phyloP scores from a whole-genome alignment of 2,113 vertebrate species.

The Odobenus rosmarus region DNA sequence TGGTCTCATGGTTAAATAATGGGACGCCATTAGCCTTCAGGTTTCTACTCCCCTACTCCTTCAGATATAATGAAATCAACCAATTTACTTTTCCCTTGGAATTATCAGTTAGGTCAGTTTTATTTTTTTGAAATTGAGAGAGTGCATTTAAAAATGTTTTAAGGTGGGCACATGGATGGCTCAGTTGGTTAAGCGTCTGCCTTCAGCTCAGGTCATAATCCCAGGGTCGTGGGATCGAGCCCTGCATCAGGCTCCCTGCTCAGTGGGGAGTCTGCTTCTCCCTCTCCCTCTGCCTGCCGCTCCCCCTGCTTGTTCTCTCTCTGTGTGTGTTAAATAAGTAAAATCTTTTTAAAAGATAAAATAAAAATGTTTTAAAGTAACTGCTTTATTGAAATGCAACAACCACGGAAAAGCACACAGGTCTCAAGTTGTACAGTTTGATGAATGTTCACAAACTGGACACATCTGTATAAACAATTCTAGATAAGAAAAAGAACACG shows the following conservation, averaged over 20 bases:
- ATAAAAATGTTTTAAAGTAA: not conserved
- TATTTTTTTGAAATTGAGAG: not conserved
- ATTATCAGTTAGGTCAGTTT: not conserved
- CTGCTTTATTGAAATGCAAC: not conserved
- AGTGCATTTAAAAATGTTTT: not conserved
- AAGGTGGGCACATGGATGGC: not conserved
- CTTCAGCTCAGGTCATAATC: not conserved
- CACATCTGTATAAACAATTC: not conserved
- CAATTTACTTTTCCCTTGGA: not conserved
- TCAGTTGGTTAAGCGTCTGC: not conserved
- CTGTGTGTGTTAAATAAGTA: not conserved
- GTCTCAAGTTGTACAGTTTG: not conserved
- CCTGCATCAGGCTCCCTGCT: not conserved
- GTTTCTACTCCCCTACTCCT: not conserved
- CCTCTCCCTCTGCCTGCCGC: not conserved
- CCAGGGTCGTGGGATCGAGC: not conserved
- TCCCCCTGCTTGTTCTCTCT: not conserved
- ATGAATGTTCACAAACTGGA: not conserved
- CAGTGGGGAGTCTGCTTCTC: too few relatives aligned
- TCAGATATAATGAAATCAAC: conserved; percentile 22
- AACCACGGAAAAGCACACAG: not conserved
- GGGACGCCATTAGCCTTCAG: not conserved
- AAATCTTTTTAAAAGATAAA: not conserved
- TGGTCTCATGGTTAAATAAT: not conserved
- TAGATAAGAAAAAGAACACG: not conserved